Percentiles rank a stretch among this genome's conserved stretches.
These are phyloP conservation scores for Chondrosia reniformis DNA, from an alignment of 37 sponge, comb jelly and placozoan genomes.

Conservation along the genomic window DNA sequence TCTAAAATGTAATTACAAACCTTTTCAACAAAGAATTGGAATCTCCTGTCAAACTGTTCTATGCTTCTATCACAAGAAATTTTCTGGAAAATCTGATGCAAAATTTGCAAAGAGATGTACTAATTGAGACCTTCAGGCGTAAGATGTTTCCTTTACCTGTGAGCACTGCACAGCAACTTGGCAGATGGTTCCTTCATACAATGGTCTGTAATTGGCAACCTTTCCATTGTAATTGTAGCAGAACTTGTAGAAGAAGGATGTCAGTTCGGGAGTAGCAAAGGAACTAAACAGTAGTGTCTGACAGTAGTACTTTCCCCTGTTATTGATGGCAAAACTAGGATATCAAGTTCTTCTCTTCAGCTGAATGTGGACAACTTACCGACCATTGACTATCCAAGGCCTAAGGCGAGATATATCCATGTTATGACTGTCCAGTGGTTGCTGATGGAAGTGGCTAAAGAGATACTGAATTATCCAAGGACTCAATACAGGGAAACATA, in stretches of 20 bases:
- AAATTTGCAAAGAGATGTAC: background rate
- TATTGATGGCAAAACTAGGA: no score
- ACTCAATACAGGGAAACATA: no score
- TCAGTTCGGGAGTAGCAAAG: constrained; percentile 77
- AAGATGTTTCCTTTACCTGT: background rate
- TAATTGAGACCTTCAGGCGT: background rate
- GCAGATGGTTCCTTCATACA: constrained; percentile 39
- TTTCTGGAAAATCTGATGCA: constrained; percentile 52
- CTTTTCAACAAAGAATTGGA: constrained; percentile 66
- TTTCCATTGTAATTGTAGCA: constrained; percentile 67
- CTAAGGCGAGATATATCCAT: constrained; percentile 84
- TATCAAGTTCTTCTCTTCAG: no score
- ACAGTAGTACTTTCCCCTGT: constrained; percentile 54
- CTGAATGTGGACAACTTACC: no score
- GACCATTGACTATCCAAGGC: constrained; percentile 77
- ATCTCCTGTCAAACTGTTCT: constrained; percentile 62
- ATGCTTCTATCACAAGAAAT: constrained; percentile 26
- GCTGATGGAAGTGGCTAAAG: constrained; percentile 60
- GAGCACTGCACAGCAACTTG: constrained; percentile 31
- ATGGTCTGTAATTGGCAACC: constrained; percentile 27
- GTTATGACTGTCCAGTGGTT: constrained; percentile 76
- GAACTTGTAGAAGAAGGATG: constrained; percentile 59
- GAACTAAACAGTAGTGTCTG: constrained; percentile 79
- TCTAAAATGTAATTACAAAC: constrained; percentile 26
- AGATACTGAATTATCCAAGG: constrained; percentile 27